Conservation (phyloP, 2,797 vertebrate species). For the Simalia tracyae region DNA sequence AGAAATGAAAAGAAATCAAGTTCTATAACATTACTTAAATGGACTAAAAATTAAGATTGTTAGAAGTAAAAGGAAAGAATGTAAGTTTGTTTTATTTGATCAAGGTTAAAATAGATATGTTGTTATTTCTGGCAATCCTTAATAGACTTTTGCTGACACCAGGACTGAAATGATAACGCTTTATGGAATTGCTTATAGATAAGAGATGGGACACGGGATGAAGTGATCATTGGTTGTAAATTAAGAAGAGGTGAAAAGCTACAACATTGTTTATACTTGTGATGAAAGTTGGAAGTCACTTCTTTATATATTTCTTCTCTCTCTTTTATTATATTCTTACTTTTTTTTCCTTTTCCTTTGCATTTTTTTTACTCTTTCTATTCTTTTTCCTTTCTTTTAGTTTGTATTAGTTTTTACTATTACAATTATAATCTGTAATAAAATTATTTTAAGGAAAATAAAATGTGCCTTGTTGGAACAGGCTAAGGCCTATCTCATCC, state of each 20-base stretch:
- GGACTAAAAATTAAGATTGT: not conserved
- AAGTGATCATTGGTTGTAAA: not conserved
- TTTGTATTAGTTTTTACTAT: not conserved
- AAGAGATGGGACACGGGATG: not conserved
- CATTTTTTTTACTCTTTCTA: not conserved
- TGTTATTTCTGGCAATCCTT: not conserved
- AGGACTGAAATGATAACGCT: not conserved
- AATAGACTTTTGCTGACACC: not conserved
- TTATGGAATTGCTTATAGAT: not conserved
- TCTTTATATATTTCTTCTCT: too few species aligned
- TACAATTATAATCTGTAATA: not conserved
- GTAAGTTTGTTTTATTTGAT: not conserved
- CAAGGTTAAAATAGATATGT: not conserved
- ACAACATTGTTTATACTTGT: not conserved
- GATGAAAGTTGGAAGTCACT: not conserved
- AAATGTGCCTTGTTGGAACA: not conserved
- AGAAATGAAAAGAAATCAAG: not conserved
- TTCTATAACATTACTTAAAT: not conserved
- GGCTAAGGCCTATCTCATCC: not conserved
- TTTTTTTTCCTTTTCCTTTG: not conserved
- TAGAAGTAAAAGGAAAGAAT: not conserved
- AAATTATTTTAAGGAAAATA: not conserved
- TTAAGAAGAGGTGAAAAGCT: not conserved
- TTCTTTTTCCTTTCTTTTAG: not conserved
- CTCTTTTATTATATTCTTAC: too few species aligned